Percentiles rank a stretch among this genome's conserved stretches.
Evolutionary conservation across 2,797 vertebrate species (phyloP).

Genomic region (Sebastes glaucus): DNA sequence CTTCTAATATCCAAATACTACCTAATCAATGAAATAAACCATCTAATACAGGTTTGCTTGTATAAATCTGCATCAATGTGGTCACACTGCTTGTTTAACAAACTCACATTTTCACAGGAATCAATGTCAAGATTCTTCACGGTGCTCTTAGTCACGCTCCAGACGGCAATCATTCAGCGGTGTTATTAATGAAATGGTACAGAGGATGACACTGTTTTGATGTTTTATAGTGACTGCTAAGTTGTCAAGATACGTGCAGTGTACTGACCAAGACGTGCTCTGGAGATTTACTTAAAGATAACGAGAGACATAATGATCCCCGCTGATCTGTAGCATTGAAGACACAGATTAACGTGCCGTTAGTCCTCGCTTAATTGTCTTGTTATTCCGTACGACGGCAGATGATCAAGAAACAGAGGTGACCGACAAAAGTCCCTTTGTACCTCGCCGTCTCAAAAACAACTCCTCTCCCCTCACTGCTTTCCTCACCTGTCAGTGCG

Average conservation of each 20-base stretch:
- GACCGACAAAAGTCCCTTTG: slow-evolving; percentile 67
- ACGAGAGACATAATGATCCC: slow-evolving; percentile 56
- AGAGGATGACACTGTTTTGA: slow-evolving; percentile 9
- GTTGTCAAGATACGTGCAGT: slow-evolving; percentile 11
- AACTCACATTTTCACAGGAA: slow-evolving; percentile 3
- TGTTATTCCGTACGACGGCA: slow-evolving; percentile 50
- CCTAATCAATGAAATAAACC: background rate
- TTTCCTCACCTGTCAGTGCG: slow-evolving; percentile 47
- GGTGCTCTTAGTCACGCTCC: background rate
- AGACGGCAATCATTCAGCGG: background rate
- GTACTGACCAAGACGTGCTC: slow-evolving; percentile 34
- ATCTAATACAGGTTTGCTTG: background rate
- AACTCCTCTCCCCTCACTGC: slow-evolving; percentile 15
- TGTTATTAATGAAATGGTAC: background rate
- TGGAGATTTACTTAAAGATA: slow-evolving; percentile 47
- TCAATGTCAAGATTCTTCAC: background rate
- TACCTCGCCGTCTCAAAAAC: slow-evolving; percentile 47
- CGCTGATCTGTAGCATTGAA: slow-evolving; percentile 44
- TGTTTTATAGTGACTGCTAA: slow-evolving; percentile 18
- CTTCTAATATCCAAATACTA: background rate
- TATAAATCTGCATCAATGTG: background rate
- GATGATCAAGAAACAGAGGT: slow-evolving; percentile 58
- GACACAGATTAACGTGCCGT: slow-evolving; percentile 58
- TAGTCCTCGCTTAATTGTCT: slow-evolving; percentile 68
- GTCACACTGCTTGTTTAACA: background rate